These are phyloP conservation scores for Reticulitermes lucifugus DNA, from an alignment of 2,888 invertebrate genomes.

Conservation along the genomic window DNA sequence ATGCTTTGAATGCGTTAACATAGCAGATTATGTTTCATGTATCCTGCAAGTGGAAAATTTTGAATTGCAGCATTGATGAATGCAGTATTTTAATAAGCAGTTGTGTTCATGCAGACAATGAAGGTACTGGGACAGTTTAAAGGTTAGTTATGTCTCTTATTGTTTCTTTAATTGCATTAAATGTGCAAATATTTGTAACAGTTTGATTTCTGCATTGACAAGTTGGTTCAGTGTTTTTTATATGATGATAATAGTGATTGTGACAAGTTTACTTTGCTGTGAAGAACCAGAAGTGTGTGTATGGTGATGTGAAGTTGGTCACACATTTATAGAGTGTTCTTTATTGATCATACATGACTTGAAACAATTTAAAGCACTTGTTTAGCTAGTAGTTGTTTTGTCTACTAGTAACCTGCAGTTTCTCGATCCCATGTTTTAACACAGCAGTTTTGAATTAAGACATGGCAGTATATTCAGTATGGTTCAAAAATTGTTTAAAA, in stretches of 20 bases:
- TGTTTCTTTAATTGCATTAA: neutral
- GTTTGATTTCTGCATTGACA: neutral
- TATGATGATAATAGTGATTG: slow-evolving; percentile 6
- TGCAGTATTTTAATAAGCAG: neutral
- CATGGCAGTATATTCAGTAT: neutral
- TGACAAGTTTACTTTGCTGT: slow-evolving; percentile 9
- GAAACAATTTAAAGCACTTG: slow-evolving; percentile 6
- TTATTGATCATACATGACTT: slow-evolving; percentile 13
- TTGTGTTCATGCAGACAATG: neutral
- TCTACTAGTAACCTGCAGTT: neutral
- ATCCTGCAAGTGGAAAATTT: neutral
- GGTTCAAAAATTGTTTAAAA: neutral
- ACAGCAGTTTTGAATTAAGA: neutral
- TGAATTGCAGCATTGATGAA: neutral
- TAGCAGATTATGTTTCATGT: neutral
- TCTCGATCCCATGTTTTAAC: neutral
- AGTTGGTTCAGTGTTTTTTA: slow-evolving; percentile 14
- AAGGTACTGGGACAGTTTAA: neutral
- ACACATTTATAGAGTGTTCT: neutral
- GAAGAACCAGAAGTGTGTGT: slow-evolving; percentile 7
- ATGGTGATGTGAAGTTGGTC: slow-evolving; percentile 12
- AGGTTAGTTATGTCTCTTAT: neutral
- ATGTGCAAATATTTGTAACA: neutral
- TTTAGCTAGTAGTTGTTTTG: neutral
- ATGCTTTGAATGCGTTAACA: neutral